phyloP scores from a whole-genome alignment of 2,113 vertebrate species.

The Chelonoidis abingdonii region DNA sequence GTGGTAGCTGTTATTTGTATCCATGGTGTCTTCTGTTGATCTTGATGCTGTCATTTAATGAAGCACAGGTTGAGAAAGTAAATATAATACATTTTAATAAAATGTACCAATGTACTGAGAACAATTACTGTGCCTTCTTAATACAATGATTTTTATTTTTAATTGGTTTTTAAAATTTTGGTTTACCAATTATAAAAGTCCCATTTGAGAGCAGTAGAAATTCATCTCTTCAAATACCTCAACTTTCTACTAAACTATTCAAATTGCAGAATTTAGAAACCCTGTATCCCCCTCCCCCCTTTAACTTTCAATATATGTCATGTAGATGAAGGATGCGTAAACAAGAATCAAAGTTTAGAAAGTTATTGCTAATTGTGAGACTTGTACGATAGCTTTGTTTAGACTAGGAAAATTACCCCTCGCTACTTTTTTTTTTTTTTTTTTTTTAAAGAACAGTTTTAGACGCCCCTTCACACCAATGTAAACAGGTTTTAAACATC shows the following conservation, averaged over 20 bases:
- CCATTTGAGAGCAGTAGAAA: background rate
- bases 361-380: background rate
- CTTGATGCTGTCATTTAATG: background rate
- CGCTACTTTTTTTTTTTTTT: background rate
- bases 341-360: background rate
- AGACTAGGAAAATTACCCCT: background rate
- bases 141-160: background rate
- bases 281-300: background rate
- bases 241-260: background rate
- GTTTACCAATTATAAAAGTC: background rate
- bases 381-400: background rate
- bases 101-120: background rate
- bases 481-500: background rate
- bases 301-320: too few species aligned
- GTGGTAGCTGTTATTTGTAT: background rate
- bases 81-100: background rate
- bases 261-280: background rate
- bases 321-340: background rate
- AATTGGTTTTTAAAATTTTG: background rate
- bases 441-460: background rate
- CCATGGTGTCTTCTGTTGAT: background rate
- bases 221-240: background rate
- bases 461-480: background rate
- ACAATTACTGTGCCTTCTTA: fast-evolving
- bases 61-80: background rate